A percentile compares a stretch with the other conserved stretches of the same genome.
Conservation (phyloP, 2,113 vertebrate genomes). For the Albula glossodonta region DNA sequence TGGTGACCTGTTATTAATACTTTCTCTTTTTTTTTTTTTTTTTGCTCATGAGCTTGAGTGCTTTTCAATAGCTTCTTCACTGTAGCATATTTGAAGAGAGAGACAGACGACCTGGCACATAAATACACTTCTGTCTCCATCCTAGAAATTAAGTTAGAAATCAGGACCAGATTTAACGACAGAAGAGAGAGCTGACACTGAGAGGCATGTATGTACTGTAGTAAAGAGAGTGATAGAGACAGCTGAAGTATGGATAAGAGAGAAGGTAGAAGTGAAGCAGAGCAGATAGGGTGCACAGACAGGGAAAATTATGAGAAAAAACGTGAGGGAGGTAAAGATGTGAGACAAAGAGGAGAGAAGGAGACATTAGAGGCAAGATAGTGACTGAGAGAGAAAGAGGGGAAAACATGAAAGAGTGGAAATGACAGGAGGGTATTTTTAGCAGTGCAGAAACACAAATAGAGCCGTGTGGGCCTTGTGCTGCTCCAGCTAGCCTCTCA, state of each 20-base stretch:
- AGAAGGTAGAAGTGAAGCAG: no score
- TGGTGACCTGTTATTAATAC: not conserved
- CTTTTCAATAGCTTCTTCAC: not conserved
- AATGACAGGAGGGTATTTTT: slow-evolving; percentile 50
- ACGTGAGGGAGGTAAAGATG: slow-evolving; percentile 18
- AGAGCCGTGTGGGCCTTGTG: slow-evolving; percentile 32
- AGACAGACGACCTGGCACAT: not conserved
- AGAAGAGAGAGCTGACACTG: not conserved
- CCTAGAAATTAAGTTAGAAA: not conserved
- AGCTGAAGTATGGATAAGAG: slow-evolving; percentile 12
- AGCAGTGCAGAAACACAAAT: slow-evolving; percentile 28
- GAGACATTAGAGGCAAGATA: slow-evolving; percentile 21
- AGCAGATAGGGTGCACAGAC: no score
- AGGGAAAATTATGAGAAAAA: not conserved
- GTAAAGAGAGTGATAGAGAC: slow-evolving; percentile 8
- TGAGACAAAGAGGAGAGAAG: slow-evolving; percentile 26
- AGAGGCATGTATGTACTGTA: not conserved
- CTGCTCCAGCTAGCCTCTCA: slow-evolving; percentile 22
- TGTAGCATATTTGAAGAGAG: not conserved
- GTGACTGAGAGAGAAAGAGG: not conserved
- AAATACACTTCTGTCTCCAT: not conserved
- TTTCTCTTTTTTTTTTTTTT: not conserved
- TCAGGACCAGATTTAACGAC: no score
- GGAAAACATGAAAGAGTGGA: slow-evolving; percentile 23
- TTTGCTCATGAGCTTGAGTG: not conserved